A percentile compares a stretch with the other conserved stretches of the same genome.
phyloP scores from a whole-genome alignment of 2,888 invertebrate species.

The Nemapogon koenigi region DNA sequence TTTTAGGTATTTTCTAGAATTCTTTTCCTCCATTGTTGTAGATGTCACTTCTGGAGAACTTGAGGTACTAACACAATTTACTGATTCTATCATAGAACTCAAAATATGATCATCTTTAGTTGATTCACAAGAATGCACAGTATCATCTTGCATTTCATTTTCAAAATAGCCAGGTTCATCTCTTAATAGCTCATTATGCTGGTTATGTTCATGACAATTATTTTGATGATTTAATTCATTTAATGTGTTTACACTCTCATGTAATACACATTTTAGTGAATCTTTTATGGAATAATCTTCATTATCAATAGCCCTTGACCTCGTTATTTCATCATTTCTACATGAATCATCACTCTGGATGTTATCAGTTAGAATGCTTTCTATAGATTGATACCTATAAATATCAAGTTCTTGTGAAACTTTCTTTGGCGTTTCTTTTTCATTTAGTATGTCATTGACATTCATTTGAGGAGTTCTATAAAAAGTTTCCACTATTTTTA shows the following conservation, averaged over 20 bases:
- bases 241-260: too few species aligned
- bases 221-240: too few species aligned
- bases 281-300: too few species aligned
- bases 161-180: background rate
- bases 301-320: too few species aligned
- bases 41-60: slow-evolving; percentile 57
- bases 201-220: too few species aligned
- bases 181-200: too few species aligned
- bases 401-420: background rate
- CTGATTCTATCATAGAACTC: slow-evolving; percentile 23
- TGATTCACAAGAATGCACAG: slow-evolving; percentile 31
- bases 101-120: slow-evolving; percentile 30
- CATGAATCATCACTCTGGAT: background rate
- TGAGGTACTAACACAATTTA: slow-evolving; percentile 19
- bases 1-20: slow-evolving; percentile 43
- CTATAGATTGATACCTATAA: background rate
- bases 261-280: too few species aligned
- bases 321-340: too few species aligned
- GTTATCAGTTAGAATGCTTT: slow-evolving; percentile 1
- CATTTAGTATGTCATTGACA: slow-evolving; percentile 36
- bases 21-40: slow-evolving; percentile 52
- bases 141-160: slow-evolving; percentile 23
- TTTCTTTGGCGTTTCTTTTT: slow-evolving; percentile 20
- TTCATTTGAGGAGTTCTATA: slow-evolving; percentile 45
- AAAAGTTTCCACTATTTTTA: slow-evolving; percentile 38